A percentile compares a stretch with the other conserved stretches of the same genome.
Evolutionary conservation across 2,797 vertebrate genomes (phyloP).

Genomic region (Thaleichthys pacificus): DNA sequence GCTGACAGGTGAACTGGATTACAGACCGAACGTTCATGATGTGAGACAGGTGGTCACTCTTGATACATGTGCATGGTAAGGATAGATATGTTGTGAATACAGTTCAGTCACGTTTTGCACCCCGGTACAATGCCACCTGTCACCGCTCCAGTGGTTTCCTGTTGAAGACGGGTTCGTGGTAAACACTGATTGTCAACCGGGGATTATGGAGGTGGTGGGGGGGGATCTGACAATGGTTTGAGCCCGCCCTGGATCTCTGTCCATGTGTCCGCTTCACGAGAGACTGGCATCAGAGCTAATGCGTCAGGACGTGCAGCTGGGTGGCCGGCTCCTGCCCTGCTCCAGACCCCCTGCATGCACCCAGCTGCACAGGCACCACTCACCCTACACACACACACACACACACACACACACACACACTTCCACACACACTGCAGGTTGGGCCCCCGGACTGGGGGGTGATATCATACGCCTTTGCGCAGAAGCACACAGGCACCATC

Average conservation of each 20-base stretch:
- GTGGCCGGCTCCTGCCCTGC: conserved; percentile 22
- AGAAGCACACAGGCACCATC: conserved; percentile 82
- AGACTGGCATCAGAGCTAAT: conserved; percentile 54
- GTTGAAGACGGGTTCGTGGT: too few relatives aligned
- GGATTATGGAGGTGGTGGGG: not conserved
- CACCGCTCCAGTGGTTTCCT: too few relatives aligned
- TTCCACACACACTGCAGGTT: conserved; percentile 59
- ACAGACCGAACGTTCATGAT: too few relatives aligned
- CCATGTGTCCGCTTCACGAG: conserved; percentile 38
- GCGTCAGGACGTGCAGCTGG: conserved; percentile 59
- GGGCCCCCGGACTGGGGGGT: conserved; percentile 56
- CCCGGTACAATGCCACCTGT: too few relatives aligned
- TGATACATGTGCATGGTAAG: too few relatives aligned
- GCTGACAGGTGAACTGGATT: too few relatives aligned
- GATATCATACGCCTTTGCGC: conserved; percentile 65
- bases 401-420: too few relatives aligned
- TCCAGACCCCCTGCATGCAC: conserved; percentile 31
- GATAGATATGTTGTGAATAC: too few relatives aligned
- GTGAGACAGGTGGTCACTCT: too few relatives aligned
- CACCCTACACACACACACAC: conserved; percentile 11
- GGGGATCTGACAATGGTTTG: not conserved
- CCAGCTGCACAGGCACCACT: conserved; percentile 25
- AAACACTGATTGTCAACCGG: too few relatives aligned
- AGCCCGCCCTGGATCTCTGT: not conserved
- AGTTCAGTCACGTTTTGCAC: too few relatives aligned